phyloP scores from a whole-genome alignment of 2,797 vertebrate species.

The Danio aesculapii region DNA sequence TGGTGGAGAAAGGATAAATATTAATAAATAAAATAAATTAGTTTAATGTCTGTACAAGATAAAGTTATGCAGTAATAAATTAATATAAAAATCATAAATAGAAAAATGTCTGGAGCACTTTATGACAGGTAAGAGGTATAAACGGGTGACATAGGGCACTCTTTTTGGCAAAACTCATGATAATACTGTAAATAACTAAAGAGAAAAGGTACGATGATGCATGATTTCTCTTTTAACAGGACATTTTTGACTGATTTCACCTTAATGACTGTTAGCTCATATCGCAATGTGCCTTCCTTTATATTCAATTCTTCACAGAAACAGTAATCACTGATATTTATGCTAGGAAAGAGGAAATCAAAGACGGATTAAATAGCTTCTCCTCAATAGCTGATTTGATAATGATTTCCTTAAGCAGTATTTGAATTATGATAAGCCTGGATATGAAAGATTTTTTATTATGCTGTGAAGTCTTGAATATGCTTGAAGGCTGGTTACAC shows the following conservation, averaged over 20 bases:
- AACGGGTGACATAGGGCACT: constrained; percentile 47
- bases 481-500: constrained; percentile 12
- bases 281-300: constrained; percentile 5
- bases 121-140: constrained; percentile 54
- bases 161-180: constrained; percentile 57
- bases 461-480: constrained; percentile 20
- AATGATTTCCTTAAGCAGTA: constrained; percentile 12
- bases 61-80: constrained; percentile 65
- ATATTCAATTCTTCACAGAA: constrained; percentile 22
- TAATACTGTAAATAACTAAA: constrained; percentile 37
- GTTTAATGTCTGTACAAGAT: constrained; percentile 78
- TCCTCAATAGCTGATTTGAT: constrained; percentile 18
- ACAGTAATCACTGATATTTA: constrained; percentile 28
- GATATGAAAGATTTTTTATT: constrained; percentile 34
- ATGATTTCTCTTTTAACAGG: constrained; percentile 31
- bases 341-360: constrained; percentile 17
- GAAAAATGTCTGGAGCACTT: constrained; percentile 53
- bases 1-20: constrained; percentile 64
- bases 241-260: constrained; percentile 9
- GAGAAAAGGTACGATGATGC: constrained; percentile 19
- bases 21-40: constrained; percentile 76
- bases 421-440: constrained; percentile 26
- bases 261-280: constrained; percentile 5
- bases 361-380: constrained; percentile 24
- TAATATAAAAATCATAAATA: constrained; percentile 48